These are phyloP conservation scores for Cotesia congregata DNA, from an alignment of 2,888 invertebrate species.

Conservation along the genomic window DNA sequence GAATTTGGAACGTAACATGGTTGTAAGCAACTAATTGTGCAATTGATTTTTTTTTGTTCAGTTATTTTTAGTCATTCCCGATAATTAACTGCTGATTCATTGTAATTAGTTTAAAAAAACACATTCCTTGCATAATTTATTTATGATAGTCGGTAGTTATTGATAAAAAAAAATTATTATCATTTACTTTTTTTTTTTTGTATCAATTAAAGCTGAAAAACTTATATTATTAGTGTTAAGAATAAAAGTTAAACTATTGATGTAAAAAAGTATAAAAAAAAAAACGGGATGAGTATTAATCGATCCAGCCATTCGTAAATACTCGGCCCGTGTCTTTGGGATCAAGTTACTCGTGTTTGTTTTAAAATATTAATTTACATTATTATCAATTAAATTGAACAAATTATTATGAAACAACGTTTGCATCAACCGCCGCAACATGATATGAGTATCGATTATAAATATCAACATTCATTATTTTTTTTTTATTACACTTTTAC, in stretches of 20 bases:
- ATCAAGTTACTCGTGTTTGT: conserved; percentile 27
- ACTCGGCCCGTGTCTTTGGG: conserved; percentile 50
- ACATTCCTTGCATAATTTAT: not conserved
- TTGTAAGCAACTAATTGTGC: not conserved
- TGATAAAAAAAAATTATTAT: not conserved
- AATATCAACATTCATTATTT: not conserved
- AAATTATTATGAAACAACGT: conserved; percentile 17
- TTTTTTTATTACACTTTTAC: not conserved
- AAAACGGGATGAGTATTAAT: conserved; percentile 37
- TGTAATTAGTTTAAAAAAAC: conserved; percentile 8
- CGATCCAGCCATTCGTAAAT: conserved; percentile 50
- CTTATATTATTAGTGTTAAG: too few species aligned
- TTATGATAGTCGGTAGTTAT: not conserved
- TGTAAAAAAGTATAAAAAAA: not conserved
- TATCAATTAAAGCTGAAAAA: not conserved
- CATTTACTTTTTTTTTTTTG: not conserved
- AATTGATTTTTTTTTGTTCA: not conserved
- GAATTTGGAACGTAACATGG: conserved; percentile 34
- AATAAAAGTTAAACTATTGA: not conserved
- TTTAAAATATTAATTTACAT: conserved; percentile 35
- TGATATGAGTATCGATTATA: not conserved
- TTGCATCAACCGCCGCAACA: not conserved
- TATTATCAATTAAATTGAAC: conserved; percentile 36
- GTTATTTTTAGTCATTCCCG: conserved; percentile 11
- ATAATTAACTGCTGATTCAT: conserved; percentile 26